Percentiles rank a stretch among this genome's conserved stretches.
These are phyloP conservation scores for Hetaerina titia DNA, from an alignment of 2,888 invertebrate species.

Conservation along the genomic window DNA sequence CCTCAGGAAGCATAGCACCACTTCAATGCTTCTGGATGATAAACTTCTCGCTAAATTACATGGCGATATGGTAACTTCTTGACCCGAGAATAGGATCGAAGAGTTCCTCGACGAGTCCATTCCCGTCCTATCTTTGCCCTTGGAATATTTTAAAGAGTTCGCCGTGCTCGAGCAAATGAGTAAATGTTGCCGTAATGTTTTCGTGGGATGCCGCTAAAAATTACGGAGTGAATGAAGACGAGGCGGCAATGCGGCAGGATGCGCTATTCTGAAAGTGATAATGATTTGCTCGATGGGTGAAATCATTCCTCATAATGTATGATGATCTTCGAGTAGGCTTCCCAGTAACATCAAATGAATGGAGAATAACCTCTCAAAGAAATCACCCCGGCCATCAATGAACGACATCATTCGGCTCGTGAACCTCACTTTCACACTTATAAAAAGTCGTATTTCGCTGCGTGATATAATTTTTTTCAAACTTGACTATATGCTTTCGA, in stretches of 20 bases:
- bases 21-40: too few relatives aligned
- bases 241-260: not conserved
- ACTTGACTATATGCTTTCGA: too few relatives aligned
- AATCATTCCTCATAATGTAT: not conserved
- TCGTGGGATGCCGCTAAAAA: not conserved
- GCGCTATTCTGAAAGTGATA: not conserved
- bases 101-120: not conserved
- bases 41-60: too few relatives aligned
- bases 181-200: slow-evolving; percentile 12
- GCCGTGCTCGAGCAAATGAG: not conserved
- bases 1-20: too few relatives aligned
- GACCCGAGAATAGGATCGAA: too few relatives aligned
- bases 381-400: too few relatives aligned
- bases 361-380: not conserved
- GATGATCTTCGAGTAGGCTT: not conserved
- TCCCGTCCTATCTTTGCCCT: not conserved
- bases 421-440: too few relatives aligned
- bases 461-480: too few relatives aligned
- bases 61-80: too few relatives aligned
- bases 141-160: not conserved
- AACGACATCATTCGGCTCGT: too few relatives aligned
- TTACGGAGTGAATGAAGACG: not conserved
- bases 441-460: too few relatives aligned
- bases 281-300: not conserved
- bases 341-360: not conserved